These are phyloP conservation scores for Heliconius congener DNA, from an alignment of 1,140 invertebrate genomes.

Conservation along the genomic window DNA sequence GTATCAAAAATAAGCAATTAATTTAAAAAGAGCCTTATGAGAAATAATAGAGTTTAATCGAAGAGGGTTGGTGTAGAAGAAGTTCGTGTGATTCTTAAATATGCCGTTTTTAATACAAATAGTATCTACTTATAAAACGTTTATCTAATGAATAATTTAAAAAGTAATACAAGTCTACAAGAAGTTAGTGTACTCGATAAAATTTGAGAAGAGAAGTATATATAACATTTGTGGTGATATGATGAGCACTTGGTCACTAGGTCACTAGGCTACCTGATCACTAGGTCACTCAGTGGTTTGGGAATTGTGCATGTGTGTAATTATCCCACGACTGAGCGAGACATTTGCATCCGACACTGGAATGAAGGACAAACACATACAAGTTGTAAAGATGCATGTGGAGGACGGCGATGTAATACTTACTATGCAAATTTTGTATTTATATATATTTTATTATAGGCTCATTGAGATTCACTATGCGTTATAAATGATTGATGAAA, in stretches of 20 bases:
- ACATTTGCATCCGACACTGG: slow-evolving; percentile 20
- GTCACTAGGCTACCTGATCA: background rate
- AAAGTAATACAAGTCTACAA: too few species aligned
- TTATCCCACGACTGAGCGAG: slow-evolving; percentile 16
- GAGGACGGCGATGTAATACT: background rate
- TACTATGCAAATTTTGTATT: too few species aligned
- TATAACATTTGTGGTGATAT: background rate
- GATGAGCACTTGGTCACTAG: background rate
- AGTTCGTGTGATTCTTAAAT: too few species aligned
- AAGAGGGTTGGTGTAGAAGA: too few species aligned
- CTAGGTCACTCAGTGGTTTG: slow-evolving; percentile 14
- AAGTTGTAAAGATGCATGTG: background rate
- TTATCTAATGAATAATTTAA: too few species aligned
- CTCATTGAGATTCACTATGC: background rate
- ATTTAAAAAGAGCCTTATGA: too few species aligned
- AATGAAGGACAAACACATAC: slow-evolving; percentile 19
- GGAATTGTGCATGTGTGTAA: slow-evolving; percentile 21
- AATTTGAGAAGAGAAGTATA: background rate
- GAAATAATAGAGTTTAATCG: too few species aligned
- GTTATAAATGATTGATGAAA: background rate
- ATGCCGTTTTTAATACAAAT: too few species aligned
- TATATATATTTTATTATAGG: background rate
- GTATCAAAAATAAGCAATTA: background rate
- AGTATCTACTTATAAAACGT: too few species aligned
- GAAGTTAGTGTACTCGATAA: too few species aligned